Evolutionary conservation across 1,140 invertebrate genomes (phyloP).

Genomic region (Drosophila rhopaloa): DNA sequence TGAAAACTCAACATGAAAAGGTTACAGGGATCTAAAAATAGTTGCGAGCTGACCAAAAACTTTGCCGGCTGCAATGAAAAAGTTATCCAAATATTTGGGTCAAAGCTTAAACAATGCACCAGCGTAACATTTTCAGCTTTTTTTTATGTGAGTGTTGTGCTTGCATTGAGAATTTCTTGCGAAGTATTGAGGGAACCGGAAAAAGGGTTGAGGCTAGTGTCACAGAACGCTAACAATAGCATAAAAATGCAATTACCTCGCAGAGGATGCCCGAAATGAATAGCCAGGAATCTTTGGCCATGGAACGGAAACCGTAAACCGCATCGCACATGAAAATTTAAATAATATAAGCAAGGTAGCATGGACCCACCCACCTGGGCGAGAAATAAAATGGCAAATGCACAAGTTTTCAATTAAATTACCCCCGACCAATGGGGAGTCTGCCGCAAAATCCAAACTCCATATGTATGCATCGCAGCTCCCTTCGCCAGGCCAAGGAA

Average conservation of each 20-base stretch:
- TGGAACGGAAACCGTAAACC: slow-evolving; percentile 63
- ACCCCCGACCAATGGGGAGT: slow-evolving; percentile 30
- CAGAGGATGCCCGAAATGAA: slow-evolving; percentile 47
- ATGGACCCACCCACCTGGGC: slow-evolving; percentile 6
- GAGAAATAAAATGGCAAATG: slow-evolving; percentile 70
- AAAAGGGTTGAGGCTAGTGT: slow-evolving; percentile 24
- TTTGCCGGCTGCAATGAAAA: slow-evolving; percentile 39
- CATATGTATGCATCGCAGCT: slow-evolving; percentile 21
- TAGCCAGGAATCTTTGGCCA: slow-evolving; percentile 50
- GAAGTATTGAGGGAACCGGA: slow-evolving; percentile 20
- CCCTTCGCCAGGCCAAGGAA: slow-evolving; percentile 25
- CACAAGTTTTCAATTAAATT: slow-evolving; percentile 82
- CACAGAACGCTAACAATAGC: slow-evolving; percentile 55
- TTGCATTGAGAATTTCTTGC: slow-evolving; percentile 38
- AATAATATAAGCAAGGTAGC: slow-evolving; percentile 60
- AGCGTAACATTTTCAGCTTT: slow-evolving; percentile 43
- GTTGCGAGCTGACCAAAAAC: slow-evolving; percentile 32
- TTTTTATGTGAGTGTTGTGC: slow-evolving; percentile 6
- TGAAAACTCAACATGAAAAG: slow-evolving; percentile 1
- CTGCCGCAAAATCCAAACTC: slow-evolving; percentile 42
- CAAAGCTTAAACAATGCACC: slow-evolving; percentile 67
- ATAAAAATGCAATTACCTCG: slow-evolving; percentile 79
- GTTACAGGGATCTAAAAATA: slow-evolving; percentile 24
- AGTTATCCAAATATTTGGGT: slow-evolving; percentile 68
- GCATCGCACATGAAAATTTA: slow-evolving; percentile 70